phyloP scores from a whole-genome alignment of 2,888 invertebrate species.

The Monopis laevigella region DNA sequence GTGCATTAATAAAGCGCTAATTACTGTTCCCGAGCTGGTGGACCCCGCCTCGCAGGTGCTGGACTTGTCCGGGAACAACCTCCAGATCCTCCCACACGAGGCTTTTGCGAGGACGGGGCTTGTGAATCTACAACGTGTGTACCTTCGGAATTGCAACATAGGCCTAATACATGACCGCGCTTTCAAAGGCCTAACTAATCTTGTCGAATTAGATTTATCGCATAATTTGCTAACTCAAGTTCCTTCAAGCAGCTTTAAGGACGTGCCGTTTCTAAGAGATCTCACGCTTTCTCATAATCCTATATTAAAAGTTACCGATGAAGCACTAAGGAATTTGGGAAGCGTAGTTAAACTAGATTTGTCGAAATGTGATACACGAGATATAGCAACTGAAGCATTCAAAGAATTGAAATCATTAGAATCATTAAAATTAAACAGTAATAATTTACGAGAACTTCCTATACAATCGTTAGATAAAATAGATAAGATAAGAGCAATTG shows the following conservation, averaged over 20 bases:
- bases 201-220: constrained; percentile 89
- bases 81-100: constrained; percentile 83
- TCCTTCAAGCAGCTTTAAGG: constrained; percentile 81
- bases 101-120: constrained; percentile 84
- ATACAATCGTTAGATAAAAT: constrained; percentile 78
- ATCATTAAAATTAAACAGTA: constrained; percentile 82
- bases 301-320: constrained; percentile 78
- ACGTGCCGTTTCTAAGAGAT: constrained; percentile 84
- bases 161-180: constrained; percentile 87
- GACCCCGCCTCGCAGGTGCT: constrained; percentile 91
- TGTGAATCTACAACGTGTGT: constrained; percentile 87
- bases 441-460: constrained; percentile 77
- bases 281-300: constrained; percentile 84
- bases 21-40: constrained; percentile 85
- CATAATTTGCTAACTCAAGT: constrained; percentile 83
- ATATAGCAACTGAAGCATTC: constrained; percentile 77
- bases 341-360: constrained; percentile 85
- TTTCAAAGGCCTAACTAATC: constrained; percentile 86
- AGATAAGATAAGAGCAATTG: constrained; percentile 79
- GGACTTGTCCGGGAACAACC: constrained; percentile 87
- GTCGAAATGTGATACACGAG: constrained; percentile 82
- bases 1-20: constrained; percentile 84
- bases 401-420: constrained; percentile 80
- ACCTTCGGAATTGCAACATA: constrained; percentile 83
- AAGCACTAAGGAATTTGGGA: constrained; percentile 78